Conservation (phyloP, 2,797 vertebrate genomes). For the Gymnocypris eckloni region DNA sequence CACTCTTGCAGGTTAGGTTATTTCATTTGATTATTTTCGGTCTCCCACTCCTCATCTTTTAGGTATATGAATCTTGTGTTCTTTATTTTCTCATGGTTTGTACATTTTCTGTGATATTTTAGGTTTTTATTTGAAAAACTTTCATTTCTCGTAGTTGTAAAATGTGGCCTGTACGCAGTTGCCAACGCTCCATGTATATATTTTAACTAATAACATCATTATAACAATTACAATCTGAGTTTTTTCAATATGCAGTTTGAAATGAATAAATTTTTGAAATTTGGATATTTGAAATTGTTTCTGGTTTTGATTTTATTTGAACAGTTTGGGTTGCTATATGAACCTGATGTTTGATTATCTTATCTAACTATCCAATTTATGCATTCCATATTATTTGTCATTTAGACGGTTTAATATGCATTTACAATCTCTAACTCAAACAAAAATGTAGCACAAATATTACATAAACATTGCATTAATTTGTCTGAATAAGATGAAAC, state of each 20-base stretch:
- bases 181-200: conserved; percentile 98
- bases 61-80: conserved; percentile 92
- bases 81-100: conserved; percentile 99
- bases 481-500: conserved; percentile 27
- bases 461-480: not conserved
- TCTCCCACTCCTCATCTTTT: conserved; percentile 94
- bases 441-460: not conserved
- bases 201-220: conserved; percentile 99
- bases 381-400: conserved; percentile 12
- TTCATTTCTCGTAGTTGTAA: conserved; percentile 96
- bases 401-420: not conserved
- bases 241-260: conserved; percentile 99
- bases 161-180: conserved; percentile 96
- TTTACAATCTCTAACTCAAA: not conserved
- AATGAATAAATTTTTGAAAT: conserved; percentile 99
- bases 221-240: conserved; percentile 98
- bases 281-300: conserved; percentile 95
- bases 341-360: conserved; percentile 44
- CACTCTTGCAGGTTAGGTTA: conserved; percentile 75
- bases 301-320: conserved; percentile 91
- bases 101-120: conserved; percentile 99
- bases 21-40: conserved; percentile 86
- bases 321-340: conserved; percentile 55
- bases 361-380: conserved; percentile 6
- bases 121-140: conserved; percentile 85